Evolutionary conservation across 2,113 vertebrate genomes (phyloP).

Genomic region (Manacus vitellinus): DNA sequence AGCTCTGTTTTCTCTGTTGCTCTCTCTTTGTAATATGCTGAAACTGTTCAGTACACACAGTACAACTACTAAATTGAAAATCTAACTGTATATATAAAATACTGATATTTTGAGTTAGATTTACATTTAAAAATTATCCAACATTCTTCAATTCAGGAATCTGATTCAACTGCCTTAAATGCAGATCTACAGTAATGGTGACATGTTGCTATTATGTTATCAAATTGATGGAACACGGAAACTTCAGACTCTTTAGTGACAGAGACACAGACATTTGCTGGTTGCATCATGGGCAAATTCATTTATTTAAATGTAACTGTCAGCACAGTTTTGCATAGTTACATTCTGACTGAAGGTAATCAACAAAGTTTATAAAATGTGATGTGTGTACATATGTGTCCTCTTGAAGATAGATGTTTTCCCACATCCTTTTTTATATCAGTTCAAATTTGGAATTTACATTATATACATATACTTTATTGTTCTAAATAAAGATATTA

Average conservation of each 20-base stretch:
- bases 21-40: conserved; percentile 1
- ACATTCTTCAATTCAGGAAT: conserved; percentile 41
- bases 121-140: conserved; percentile 36
- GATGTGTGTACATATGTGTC: conserved; percentile 81
- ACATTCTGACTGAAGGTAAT: conserved; percentile 73
- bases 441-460: conserved; percentile 81
- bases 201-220: conserved; percentile 59
- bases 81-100: background rate
- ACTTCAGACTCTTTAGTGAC: conserved; percentile 63
- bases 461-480: conserved; percentile 86
- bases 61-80: conserved; percentile 41
- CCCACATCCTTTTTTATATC: conserved; percentile 81
- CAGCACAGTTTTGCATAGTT: conserved; percentile 73
- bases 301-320: conserved; percentile 73
- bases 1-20: conserved; percentile 51
- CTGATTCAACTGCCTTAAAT: conserved; percentile 34
- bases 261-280: conserved; percentile 65
- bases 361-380: conserved; percentile 77
- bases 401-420: conserved; percentile 79
- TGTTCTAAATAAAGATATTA: conserved; percentile 88
- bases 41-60: conserved; percentile 14
- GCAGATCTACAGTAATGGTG: conserved; percentile 41
- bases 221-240: conserved; percentile 15
- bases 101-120: conserved; percentile 51
- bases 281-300: conserved; percentile 68